These are phyloP conservation scores for Heterodera schachtii DNA, from an alignment of 1,140 invertebrate genomes.

Conservation along the genomic window DNA sequence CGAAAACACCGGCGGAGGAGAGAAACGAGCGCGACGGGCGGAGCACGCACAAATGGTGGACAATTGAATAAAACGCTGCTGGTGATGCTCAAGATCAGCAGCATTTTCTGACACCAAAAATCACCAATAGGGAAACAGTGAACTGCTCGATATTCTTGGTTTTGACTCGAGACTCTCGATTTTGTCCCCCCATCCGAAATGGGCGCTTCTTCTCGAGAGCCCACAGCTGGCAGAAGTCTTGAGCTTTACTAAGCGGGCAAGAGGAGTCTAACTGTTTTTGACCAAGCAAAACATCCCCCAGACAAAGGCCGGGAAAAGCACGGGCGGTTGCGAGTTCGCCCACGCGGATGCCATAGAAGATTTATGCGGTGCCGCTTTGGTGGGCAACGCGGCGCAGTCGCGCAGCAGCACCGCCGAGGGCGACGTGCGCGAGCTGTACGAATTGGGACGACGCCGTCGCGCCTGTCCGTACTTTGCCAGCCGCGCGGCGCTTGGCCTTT, in stretches of 20 bases:
- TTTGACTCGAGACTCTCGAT: too few species aligned
- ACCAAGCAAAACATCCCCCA: too few species aligned
- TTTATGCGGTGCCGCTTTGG: conserved; percentile 48
- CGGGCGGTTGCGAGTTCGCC: conserved; percentile 46
- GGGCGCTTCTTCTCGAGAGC: too few species aligned
- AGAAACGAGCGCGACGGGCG: conserved; percentile 69
- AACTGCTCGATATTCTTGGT: too few species aligned
- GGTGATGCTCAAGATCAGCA: too few species aligned
- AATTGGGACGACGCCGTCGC: conserved; percentile 41
- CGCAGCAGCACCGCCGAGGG: neutral
- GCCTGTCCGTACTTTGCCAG: conserved; percentile 63
- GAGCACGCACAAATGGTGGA: conserved; percentile 73
- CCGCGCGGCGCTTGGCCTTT: conserved; percentile 42
- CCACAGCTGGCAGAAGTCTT: too few species aligned
- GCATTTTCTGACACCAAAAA: neutral
- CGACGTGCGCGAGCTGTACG: conserved; percentile 38
- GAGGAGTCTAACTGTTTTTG: too few species aligned
- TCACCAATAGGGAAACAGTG: neutral
- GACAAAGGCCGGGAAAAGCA: conserved; percentile 3
- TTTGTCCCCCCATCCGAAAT: too few species aligned
- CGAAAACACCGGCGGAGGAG: conserved; percentile 75
- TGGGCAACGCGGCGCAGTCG: conserved; percentile 8
- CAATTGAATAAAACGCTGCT: too few species aligned
- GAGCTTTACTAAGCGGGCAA: too few species aligned
- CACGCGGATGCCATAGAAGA: conserved; percentile 56